These are phyloP conservation scores for Nibea coibor DNA, from an alignment of 2,113 vertebrate species.

Conservation along the genomic window DNA sequence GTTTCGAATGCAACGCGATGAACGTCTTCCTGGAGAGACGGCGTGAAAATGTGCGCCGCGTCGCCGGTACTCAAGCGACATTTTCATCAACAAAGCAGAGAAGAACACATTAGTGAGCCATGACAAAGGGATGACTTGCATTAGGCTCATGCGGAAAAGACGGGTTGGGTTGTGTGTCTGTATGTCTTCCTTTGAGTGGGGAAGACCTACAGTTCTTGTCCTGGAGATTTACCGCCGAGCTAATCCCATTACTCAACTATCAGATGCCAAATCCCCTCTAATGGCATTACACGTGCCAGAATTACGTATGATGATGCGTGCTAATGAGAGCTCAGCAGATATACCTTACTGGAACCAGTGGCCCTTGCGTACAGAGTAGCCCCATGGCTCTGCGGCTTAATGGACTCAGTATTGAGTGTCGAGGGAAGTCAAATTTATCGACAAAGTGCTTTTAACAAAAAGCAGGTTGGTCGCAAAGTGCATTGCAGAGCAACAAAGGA, in stretches of 20 bases:
- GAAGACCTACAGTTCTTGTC: slow-evolving; percentile 65
- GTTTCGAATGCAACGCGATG: neutral
- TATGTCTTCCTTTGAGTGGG: slow-evolving; percentile 55
- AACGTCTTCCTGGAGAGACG: neutral
- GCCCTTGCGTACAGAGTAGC: slow-evolving; percentile 59
- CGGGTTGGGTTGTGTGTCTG: neutral
- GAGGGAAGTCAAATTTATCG: slow-evolving; percentile 78
- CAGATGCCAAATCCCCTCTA: slow-evolving; percentile 88
- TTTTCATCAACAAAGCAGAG: neutral
- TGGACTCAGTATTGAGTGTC: slow-evolving; percentile 81
- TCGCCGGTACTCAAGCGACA: neutral
- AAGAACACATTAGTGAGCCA: neutral
- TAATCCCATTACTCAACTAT: slow-evolving; percentile 90
- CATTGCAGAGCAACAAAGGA: slow-evolving; percentile 61
- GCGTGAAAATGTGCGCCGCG: neutral
- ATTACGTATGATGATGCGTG: slow-evolving; percentile 81
- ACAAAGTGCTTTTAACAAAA: slow-evolving; percentile 81
- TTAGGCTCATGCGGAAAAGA: slow-evolving; percentile 7
- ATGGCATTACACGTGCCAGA: slow-evolving; percentile 86
- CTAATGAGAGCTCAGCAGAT: slow-evolving; percentile 78
- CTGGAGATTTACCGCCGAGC: slow-evolving; percentile 73
- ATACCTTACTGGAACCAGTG: slow-evolving; percentile 79
- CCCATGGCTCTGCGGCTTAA: slow-evolving; percentile 73
- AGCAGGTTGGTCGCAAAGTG: slow-evolving; percentile 73
- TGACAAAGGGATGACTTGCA: slow-evolving; percentile 36